These are phyloP conservation scores for Drosophila quadrilineata DNA, from an alignment of 1,140 invertebrate species.

Conservation along the genomic window DNA sequence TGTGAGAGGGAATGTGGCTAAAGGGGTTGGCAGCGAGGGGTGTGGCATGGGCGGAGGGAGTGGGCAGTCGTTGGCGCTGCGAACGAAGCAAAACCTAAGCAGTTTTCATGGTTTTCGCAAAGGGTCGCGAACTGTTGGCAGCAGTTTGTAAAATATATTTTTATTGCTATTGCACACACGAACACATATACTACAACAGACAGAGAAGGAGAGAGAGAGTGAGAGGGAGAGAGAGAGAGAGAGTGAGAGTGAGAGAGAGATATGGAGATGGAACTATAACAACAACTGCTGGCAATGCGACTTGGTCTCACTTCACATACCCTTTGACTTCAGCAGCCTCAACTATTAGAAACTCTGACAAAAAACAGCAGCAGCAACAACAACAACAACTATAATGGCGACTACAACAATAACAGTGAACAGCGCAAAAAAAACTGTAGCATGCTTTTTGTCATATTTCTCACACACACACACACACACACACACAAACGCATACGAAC, in stretches of 20 bases:
- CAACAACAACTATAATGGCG: too few relatives aligned
- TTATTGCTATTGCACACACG: conserved; percentile 71
- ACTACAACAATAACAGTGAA: conserved; percentile 30
- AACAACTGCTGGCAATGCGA: conserved; percentile 37
- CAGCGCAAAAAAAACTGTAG: conserved; percentile 44
- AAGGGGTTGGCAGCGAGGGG: too few relatives aligned
- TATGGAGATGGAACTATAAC: too few relatives aligned
- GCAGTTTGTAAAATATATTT: conserved; percentile 79
- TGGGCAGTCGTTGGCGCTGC: too few relatives aligned
- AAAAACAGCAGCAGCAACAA: conserved; percentile 47
- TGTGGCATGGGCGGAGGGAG: too few relatives aligned
- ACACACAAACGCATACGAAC: conserved; percentile 4
- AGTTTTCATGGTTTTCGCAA: conserved; percentile 50
- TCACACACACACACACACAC: conserved; percentile 20
- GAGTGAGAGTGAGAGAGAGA: too few relatives aligned
- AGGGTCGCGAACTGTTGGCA: conserved; percentile 54
- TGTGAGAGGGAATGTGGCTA: too few relatives aligned
- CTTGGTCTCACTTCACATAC: conserved; percentile 15
- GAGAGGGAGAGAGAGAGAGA: too few relatives aligned
- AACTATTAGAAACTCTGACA: conserved; percentile 69
- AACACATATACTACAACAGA: conserved; percentile 18
- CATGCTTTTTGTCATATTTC: conserved; percentile 78
- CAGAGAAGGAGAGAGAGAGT: too few relatives aligned
- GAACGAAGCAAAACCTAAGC: conserved; percentile 62
- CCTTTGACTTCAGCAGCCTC: conserved; percentile 70